Evolutionary conservation across 2,888 invertebrate species (phyloP).

Genomic region (Byasa hedistus): DNA sequence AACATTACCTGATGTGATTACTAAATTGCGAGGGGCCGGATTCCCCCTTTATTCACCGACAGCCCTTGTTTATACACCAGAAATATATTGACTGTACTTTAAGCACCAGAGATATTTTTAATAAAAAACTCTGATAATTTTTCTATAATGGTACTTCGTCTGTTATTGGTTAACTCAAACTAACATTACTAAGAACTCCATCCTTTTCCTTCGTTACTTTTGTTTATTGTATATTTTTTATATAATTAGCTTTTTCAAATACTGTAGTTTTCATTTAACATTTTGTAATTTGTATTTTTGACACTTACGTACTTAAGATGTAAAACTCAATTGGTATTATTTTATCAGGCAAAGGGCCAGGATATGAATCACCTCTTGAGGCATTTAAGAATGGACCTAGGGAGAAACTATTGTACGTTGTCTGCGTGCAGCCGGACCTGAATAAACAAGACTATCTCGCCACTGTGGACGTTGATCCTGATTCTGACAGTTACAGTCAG

Average conservation of each 20-base stretch:
- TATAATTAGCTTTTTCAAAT: too few relatives aligned
- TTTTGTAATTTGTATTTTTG: neutral
- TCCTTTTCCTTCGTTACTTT: too few relatives aligned
- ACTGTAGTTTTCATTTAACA: neutral
- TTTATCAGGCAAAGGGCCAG: conserved; percentile 78
- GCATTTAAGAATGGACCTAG: conserved; percentile 90
- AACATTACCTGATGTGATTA: conserved; percentile 72
- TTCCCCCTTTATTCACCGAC: conserved; percentile 45
- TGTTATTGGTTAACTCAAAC: too few relatives aligned
- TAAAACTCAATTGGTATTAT: neutral
- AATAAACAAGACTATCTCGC: conserved; percentile 92
- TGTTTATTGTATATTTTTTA: too few relatives aligned
- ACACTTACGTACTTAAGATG: too few relatives aligned
- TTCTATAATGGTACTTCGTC: neutral
- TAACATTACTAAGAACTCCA: too few relatives aligned
- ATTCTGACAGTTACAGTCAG: conserved; percentile 90
- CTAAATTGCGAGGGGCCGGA: conserved; percentile 57
- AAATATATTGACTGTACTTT: conserved; percentile 34
- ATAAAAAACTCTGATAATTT: neutral
- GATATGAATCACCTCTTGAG: conserved; percentile 88
- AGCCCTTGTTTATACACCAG: conserved; percentile 40
- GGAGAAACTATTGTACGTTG: conserved; percentile 94
- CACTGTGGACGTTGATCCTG: conserved; percentile 94
- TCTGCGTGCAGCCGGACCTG: conserved; percentile 89
- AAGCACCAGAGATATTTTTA: conserved; percentile 9